Evolutionary conservation across 2,797 vertebrate species (phyloP).

Genomic region (Amazona ochrocephala): DNA sequence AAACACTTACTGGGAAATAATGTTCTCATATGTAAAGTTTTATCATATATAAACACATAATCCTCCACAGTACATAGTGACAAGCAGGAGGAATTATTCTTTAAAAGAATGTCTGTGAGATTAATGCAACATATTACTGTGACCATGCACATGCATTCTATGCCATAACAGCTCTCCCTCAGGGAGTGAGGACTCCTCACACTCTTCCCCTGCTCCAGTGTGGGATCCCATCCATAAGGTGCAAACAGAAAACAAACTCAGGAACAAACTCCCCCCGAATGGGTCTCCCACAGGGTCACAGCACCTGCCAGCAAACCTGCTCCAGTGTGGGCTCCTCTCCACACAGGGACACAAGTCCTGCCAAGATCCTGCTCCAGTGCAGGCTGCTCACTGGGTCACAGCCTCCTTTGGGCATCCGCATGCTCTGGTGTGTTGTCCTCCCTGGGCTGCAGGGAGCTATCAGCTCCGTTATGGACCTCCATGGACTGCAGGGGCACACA

Average conservation of each 20-base stretch:
- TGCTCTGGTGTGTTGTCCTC: accelerated
- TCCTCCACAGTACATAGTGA: background rate
- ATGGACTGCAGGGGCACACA: background rate
- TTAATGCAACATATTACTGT: background rate
- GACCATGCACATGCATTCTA: background rate
- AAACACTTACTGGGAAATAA: background rate
- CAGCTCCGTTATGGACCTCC: background rate
- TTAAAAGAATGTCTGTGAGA: background rate
- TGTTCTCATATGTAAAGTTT: background rate
- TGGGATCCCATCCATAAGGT: too few species aligned
- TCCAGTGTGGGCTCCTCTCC: too few species aligned
- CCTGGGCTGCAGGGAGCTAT: background rate
- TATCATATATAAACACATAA: background rate
- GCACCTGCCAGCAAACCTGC: too few species aligned
- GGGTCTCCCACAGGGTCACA: too few species aligned
- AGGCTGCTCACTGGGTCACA: too few species aligned
- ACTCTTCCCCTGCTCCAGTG: too few species aligned
- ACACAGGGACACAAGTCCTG: background rate
- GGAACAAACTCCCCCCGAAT: too few species aligned
- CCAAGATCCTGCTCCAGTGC: background rate
- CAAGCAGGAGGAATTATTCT: background rate
- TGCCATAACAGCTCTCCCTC: background rate
- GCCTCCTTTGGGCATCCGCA: too few species aligned
- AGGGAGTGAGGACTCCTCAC: too few species aligned
- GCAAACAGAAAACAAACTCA: too few species aligned